phyloP scores from a whole-genome alignment of 2,888 invertebrate species.

The Dichetophora obliterata region DNA sequence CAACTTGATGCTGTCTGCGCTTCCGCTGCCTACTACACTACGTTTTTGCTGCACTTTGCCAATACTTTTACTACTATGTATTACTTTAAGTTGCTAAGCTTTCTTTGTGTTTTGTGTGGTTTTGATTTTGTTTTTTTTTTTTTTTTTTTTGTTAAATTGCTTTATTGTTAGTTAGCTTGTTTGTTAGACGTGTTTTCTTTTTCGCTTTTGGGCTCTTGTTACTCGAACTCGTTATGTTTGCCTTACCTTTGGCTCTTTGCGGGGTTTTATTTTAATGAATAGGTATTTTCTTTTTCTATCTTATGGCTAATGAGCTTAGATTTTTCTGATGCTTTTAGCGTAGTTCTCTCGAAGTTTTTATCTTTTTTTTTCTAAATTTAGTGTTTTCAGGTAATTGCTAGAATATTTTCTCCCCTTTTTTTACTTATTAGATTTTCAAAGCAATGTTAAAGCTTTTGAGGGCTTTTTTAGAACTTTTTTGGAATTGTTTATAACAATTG shows the following conservation, averaged over 20 bases:
- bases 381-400: too few relatives aligned
- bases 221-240: too few relatives aligned
- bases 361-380: too few relatives aligned
- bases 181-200: background rate
- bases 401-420: too few relatives aligned
- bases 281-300: too few relatives aligned
- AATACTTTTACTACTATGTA: background rate
- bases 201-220: background rate
- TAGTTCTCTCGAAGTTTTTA: too few relatives aligned
- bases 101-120: background rate
- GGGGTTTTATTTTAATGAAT: too few relatives aligned
- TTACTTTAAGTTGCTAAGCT: background rate
- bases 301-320: too few relatives aligned
- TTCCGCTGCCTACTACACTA: background rate
- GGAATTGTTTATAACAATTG: background rate
- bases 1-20: background rate
- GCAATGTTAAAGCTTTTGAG: conserved; percentile 35
- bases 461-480: conserved; percentile 31
- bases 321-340: too few relatives aligned
- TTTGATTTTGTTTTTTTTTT: background rate
- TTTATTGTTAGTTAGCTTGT: background rate
- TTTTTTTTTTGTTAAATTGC: background rate
- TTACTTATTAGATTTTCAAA: too few relatives aligned
- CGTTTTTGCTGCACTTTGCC: background rate
- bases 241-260: too few relatives aligned